Evolutionary conservation across 2,888 invertebrate species (phyloP).

Genomic region (Netelia virgata): DNA sequence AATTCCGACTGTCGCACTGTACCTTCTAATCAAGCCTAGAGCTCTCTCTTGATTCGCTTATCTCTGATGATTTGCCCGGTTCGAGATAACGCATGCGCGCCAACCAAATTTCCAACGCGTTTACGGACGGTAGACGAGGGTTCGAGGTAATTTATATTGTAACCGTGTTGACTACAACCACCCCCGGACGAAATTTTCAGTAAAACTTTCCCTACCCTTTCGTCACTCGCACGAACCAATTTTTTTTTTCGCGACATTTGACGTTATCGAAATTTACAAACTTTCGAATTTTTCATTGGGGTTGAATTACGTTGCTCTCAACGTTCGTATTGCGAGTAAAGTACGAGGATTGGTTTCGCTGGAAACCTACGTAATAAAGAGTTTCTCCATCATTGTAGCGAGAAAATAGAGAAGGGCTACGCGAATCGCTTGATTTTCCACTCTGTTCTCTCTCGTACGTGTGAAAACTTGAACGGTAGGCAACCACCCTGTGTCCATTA

Average conservation of each 20-base stretch:
- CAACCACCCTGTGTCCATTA: conserved; percentile 35
- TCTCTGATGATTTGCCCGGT: conserved; percentile 71
- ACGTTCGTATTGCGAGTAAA: too few species aligned
- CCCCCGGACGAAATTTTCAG: too few species aligned
- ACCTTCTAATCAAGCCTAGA: conserved; percentile 78
- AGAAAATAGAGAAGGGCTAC: background rate
- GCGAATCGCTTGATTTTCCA: background rate
- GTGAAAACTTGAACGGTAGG: conserved; percentile 4
- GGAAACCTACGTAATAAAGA: too few species aligned
- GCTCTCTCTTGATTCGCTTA: conserved; percentile 76
- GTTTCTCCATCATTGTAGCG: too few species aligned
- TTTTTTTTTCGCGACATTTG: too few species aligned
- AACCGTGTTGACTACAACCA: too few species aligned
- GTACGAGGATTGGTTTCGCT: too few species aligned
- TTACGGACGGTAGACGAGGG: background rate
- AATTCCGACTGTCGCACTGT: conserved; percentile 36
- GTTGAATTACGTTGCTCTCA: too few species aligned
- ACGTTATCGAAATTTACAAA: too few species aligned
- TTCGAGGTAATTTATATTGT: background rate
- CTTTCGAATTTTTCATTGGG: too few species aligned
- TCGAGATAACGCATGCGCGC: background rate
- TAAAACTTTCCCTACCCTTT: too few species aligned
- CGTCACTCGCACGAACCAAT: too few species aligned
- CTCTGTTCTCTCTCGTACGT: background rate
- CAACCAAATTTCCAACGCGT: background rate